A percentile compares a stretch with the other conserved stretches of the same genome.
phyloP scores from a whole-genome alignment of 2,797 vertebrate species.

The Leuciscus waleckii region DNA sequence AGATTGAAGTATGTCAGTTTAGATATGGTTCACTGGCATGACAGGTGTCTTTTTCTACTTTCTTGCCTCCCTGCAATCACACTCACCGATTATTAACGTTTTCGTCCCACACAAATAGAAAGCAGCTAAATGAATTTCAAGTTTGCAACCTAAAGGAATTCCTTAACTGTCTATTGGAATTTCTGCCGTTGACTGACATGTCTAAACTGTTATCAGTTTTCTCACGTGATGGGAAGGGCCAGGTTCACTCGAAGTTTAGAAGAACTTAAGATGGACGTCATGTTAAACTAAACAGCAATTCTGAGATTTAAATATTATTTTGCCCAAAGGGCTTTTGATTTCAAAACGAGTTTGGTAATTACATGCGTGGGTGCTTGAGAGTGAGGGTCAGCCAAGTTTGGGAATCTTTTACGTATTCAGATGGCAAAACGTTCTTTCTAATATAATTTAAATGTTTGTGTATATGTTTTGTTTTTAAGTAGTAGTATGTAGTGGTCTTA shows the following conservation, averaged over 20 bases:
- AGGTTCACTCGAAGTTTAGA: conserved; percentile 33
- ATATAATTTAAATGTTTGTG: not conserved
- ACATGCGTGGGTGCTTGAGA: conserved; percentile 21
- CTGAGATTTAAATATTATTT: not conserved
- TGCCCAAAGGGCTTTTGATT: not conserved
- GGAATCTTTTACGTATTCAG: conserved; percentile 9
- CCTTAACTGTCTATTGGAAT: conserved; percentile 29
- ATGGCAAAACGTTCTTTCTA: not conserved
- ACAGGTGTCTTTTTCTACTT: not conserved
- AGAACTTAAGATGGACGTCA: not conserved
- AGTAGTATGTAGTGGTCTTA: not conserved
- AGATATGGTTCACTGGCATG: not conserved
- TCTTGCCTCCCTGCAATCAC: not conserved
- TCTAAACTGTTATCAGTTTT: conserved; percentile 23
- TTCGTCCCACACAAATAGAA: conserved; percentile 39
- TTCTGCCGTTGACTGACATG: conserved; percentile 13
- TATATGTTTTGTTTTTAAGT: not conserved
- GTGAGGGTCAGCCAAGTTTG: not conserved
- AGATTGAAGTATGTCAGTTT: conserved; percentile 1
- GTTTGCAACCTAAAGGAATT: conserved; percentile 46
- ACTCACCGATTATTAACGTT: conserved; percentile 37
- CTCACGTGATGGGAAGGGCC: not conserved
- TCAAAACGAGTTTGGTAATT: conserved; percentile 21
- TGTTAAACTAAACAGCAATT: conserved; percentile 3
- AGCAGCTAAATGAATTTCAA: conserved; percentile 35